Base-by-base conservation (phyloP, 2,797 vertebrate species). In the Rhinophrynus dorsalis region DNA sequence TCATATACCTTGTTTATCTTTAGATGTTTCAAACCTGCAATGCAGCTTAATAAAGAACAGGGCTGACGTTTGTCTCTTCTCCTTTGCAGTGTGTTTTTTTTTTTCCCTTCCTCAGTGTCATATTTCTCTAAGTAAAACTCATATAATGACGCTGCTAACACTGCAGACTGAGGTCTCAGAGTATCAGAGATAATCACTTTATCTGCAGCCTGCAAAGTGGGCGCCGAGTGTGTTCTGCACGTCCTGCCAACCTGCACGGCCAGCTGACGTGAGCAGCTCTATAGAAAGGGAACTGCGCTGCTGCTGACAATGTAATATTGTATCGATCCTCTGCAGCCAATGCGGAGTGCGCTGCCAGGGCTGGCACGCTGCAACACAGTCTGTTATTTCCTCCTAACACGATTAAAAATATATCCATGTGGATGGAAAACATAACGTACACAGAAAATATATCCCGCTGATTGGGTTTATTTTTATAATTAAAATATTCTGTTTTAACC, bases 101-200 rank as follows among this genome's bases (percentile, higher is more conserved):
- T 17, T 38, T 17, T 8, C 50, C 23, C 18, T 15, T 12, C 50
- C 57, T 17, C 24, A 29, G 67, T 47, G 51, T 71, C 68, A 45
- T 38, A 56, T 48, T 63, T 71, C 58, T 48, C 21, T 20, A 6
- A 30, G 37, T 32, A 15, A 45, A 71, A 63, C 48, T 30, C 30
- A 38, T 61, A n/a, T n/a, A 33, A 26, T 20, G 12, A 5, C 6
- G 30, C 42, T 38, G 32, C 26, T 30, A 18, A 15, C 50, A 17
- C 9, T 58, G 21, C 33, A 21, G 32, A 15, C 21, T 30, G 32
- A 8, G 5, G 38, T 20, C 13, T 32, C 48, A 12, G 15, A 65
- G 40, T 55, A 55, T 20, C 54, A 45, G 47, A 40, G 20, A 11
- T 10, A 27, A 27, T n/a, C 23, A 51, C n/a, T 20, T 33, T 55